These are phyloP conservation scores for Sturnus vulgaris DNA, from an alignment of 2,113 vertebrate genomes.

Conservation along the genomic window DNA sequence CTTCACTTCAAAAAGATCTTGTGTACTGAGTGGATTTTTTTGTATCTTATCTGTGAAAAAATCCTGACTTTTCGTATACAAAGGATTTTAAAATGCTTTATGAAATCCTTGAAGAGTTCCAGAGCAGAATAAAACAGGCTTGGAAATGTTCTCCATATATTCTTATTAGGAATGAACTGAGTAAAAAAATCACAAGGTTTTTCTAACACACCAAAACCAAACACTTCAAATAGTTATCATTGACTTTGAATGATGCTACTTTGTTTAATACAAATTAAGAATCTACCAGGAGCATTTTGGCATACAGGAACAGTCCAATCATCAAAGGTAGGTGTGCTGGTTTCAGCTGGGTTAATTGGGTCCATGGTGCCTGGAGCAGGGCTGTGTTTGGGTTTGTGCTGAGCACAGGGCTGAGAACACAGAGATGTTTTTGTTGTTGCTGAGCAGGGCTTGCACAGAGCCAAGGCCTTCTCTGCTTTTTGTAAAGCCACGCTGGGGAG, in stretches of 20 bases:
- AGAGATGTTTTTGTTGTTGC: not conserved
- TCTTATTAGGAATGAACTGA: not conserved
- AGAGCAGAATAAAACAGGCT: not conserved
- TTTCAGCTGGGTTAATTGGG: not conserved
- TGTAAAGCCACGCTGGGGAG: fast-evolving
- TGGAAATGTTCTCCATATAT: not conserved
- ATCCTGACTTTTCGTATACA: not conserved
- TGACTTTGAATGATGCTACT: not conserved
- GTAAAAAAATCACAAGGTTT: not conserved
- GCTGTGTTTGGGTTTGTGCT: not conserved
- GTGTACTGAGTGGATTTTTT: not conserved
- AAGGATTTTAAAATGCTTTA: not conserved
- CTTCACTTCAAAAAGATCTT: not conserved
- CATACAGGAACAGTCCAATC: not conserved
- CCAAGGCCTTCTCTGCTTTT: not conserved
- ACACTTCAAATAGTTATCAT: not conserved
- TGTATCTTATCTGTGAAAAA: not conserved
- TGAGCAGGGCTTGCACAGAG: not conserved
- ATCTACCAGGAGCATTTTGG: not conserved
- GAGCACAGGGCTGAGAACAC: not conserved
- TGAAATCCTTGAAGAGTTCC: not conserved
- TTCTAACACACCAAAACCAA: not conserved
- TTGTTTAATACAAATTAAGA: not conserved
- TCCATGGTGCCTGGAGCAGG: not conserved
- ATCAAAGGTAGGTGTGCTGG: not conserved